A percentile compares a stretch with the other conserved stretches of the same genome.
Evolutionary conservation across 53 echinoderm and acorn worm genomes (phyloP).

Genomic region (Mesocentrotus franciscanus): DNA sequence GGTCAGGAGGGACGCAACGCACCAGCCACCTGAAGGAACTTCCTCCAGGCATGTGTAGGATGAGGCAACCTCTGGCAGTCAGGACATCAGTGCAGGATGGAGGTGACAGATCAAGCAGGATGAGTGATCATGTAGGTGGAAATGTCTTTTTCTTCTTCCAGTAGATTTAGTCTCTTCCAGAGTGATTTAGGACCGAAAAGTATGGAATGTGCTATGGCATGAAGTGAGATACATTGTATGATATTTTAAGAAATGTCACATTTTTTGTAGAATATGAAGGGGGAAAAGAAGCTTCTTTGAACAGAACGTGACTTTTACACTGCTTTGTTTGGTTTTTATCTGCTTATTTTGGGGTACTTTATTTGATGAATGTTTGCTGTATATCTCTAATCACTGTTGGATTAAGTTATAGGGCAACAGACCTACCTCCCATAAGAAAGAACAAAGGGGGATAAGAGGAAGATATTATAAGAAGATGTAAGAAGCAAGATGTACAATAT

Average conservation of each 20-base stretch:
- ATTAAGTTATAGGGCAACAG: too few relatives aligned
- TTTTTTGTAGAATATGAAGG: not conserved
- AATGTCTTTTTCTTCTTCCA: not conserved
- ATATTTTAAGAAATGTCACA: too few relatives aligned
- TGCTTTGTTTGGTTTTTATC: not conserved
- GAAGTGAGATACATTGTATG: too few relatives aligned
- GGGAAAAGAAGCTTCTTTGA: not conserved
- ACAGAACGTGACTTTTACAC: not conserved
- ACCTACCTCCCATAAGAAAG: not conserved
- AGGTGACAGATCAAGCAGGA: not conserved
- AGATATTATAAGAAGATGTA: not conserved
- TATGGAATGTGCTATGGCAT: too few relatives aligned
- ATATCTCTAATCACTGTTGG: too few relatives aligned
- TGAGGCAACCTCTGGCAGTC: slow-evolving; percentile 15
- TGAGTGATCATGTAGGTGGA: slow-evolving; percentile 38
- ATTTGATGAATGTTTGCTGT: too few relatives aligned
- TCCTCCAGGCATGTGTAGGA: slow-evolving; percentile 41
- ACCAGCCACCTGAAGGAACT: slow-evolving; percentile 55
- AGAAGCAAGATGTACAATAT: not conserved
- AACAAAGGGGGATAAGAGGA: not conserved
- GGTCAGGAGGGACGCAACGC: slow-evolving; percentile 7
- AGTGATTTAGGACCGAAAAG: not conserved
- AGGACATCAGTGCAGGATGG: slow-evolving; percentile 3
- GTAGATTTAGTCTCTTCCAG: not conserved
- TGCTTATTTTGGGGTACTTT: too few relatives aligned